These are phyloP conservation scores for Hydropsyche tenuis DNA, from an alignment of 1,140 invertebrate species.

Conservation along the genomic window DNA sequence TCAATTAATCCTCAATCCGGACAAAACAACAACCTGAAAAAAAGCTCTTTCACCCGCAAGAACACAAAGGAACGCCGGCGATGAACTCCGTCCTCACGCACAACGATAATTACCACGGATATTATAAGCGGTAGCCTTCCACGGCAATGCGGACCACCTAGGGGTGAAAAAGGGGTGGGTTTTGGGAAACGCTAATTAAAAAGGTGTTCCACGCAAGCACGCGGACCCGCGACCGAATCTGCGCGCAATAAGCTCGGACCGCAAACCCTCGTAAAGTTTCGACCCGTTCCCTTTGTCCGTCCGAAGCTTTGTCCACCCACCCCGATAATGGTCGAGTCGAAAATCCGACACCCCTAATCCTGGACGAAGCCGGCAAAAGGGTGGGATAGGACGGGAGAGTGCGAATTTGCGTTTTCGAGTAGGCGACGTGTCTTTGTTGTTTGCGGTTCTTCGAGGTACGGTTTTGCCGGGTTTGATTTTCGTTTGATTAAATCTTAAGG, in stretches of 20 bases:
- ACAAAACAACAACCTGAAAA: too few relatives aligned
- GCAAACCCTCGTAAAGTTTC: slow-evolving; percentile 39
- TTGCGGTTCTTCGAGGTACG: too few relatives aligned
- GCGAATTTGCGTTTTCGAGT: too few relatives aligned
- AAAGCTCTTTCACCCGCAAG: too few relatives aligned
- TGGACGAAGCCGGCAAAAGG: neutral
- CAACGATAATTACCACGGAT: slow-evolving; percentile 32
- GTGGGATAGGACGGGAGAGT: too few relatives aligned
- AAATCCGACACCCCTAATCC: slow-evolving; percentile 18
- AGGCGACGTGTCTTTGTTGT: too few relatives aligned
- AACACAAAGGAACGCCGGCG: neutral
- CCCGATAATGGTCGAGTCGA: slow-evolving; percentile 14
- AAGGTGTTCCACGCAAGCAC: slow-evolving; percentile 35
- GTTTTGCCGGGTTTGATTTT: too few relatives aligned
- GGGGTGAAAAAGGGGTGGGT: too few relatives aligned
- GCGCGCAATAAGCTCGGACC: slow-evolving; percentile 34
- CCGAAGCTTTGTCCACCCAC: neutral
- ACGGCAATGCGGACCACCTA: too few relatives aligned
- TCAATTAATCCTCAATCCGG: too few relatives aligned
- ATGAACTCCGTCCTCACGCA: neutral
- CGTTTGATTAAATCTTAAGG: too few relatives aligned
- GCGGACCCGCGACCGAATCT: slow-evolving; percentile 19
- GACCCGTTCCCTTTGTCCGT: neutral
- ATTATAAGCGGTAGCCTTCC: neutral
- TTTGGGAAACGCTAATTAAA: slow-evolving; percentile 23